Base-by-base conservation (phyloP, 2,888 invertebrate species). In the Endomychus coccineus region DNA sequence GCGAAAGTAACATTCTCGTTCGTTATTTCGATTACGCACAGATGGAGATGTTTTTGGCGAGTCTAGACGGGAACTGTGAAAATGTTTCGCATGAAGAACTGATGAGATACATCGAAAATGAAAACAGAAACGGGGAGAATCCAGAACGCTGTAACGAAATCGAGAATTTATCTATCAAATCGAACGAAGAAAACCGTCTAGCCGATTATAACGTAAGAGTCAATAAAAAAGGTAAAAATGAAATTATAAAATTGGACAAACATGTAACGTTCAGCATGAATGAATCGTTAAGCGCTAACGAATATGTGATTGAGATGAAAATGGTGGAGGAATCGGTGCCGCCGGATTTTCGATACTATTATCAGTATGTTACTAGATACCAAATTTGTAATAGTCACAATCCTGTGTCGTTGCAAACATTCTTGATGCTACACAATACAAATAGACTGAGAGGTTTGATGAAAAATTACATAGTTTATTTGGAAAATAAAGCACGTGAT, bases 271-370 rank as follows among this genome's bases (percentile, higher is more conserved):
- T 19, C n/a, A 19, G 21, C n/a, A n/a, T n/a, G n/a, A 19, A 19
- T 7, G 21, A 19, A n/a, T 7, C 21, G 21, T 19, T 19, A 19
- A 19, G n/a, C n/a, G 21, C 21, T 6, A n/a, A 19, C 6, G 21
- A 19, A 19, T 19, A 19, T n/a, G 21, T 19, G 21, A n/a, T n/a
- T 19, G 21, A 19, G n/a, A 19, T 19, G 21, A 19, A 19, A 19
- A 19, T 19, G 21, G n/a, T 19, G 6, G n/a, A 19, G n/a, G 6
- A 19, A 7, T 6, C 6, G 6, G 21, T 19, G 6, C 21, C 21
- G 6, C 6, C n/a, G 21, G 21, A 19, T 19, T 19, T 19, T 19
- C 6, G n/a, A n/a, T 6, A 19, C 6, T 19, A 19, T 19, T 19
- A 19, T 19, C 21, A 19, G 21, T 19, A 7, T n/a, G 21, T 19